phyloP scores from a whole-genome alignment of 2,797 vertebrate species.

The Eulemur rubriventer region DNA sequence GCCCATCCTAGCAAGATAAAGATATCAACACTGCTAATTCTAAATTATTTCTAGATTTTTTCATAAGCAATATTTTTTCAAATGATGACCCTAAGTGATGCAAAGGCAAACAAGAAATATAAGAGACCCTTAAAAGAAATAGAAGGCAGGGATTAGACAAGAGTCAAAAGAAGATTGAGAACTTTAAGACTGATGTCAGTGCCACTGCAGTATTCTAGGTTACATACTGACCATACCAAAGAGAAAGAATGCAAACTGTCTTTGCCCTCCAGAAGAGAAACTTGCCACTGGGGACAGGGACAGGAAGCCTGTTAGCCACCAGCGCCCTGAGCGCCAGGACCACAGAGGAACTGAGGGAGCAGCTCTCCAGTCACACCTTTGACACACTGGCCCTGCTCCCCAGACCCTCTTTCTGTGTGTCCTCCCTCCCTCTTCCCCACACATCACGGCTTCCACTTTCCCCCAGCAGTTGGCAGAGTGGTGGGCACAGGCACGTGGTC shows the following conservation, averaged over 20 bases:
- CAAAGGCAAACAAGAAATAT: not conserved
- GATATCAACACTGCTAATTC: not conserved
- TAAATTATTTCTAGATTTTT: not conserved
- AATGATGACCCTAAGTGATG: not conserved
- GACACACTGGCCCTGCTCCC: not conserved
- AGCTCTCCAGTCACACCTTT: not conserved
- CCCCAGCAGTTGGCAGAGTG: not conserved
- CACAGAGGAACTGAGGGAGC: not conserved
- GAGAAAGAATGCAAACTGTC: not conserved
- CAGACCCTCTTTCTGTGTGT: rapidly evolving
- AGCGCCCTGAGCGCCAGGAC: not conserved
- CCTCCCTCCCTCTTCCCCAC: not conserved
- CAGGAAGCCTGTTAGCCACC: not conserved
- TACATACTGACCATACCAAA: not conserved
- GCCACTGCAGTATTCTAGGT: not conserved
- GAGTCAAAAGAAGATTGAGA: not conserved
- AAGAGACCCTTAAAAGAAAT: not conserved
- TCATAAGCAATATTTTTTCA: not conserved
- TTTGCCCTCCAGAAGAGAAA: not conserved
- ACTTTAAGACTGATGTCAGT: not conserved
- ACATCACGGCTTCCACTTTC: not conserved
- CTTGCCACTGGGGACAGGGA: not conserved
- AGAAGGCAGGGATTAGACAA: not conserved
- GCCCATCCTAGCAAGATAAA: not conserved
- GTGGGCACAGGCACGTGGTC: rapidly evolving